Evolutionary conservation across 2,113 vertebrate genomes (phyloP).

Genomic region (Gadus chalcogrammus): DNA sequence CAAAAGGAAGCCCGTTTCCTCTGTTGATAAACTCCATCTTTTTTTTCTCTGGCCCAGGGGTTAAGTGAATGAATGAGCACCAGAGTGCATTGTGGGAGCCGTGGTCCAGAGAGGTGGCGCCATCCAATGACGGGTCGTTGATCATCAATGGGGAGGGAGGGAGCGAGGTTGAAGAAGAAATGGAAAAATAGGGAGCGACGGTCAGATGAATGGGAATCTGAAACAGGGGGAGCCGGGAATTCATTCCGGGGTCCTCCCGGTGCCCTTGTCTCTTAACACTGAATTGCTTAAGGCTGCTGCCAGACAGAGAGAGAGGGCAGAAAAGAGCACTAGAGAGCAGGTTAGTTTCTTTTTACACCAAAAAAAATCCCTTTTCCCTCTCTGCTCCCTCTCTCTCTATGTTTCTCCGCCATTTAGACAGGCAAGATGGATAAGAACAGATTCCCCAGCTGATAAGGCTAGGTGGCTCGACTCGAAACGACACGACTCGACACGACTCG

Average conservation of each 20-base stretch:
- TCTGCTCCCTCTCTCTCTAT: neutral
- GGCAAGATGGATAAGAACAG: too few species aligned
- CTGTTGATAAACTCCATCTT: neutral
- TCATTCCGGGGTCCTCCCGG: neutral
- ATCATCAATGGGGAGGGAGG: neutral
- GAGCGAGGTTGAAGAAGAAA: neutral
- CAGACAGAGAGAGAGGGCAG: too few species aligned
- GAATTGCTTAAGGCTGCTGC: neutral
- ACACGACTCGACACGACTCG: too few species aligned
- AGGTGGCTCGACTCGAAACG: too few species aligned
- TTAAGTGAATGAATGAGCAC: constrained; percentile 17
- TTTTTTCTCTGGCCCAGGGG: neutral
- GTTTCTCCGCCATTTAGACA: too few species aligned
- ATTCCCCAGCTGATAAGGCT: too few species aligned
- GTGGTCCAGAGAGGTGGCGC: neutral
- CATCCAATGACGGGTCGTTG: constrained; percentile 25
- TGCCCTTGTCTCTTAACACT: neutral
- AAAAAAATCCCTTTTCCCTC: neutral
- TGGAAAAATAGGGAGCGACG: neutral
- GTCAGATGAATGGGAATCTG: neutral
- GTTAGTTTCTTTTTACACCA: too few species aligned
- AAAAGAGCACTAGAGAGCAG: too few species aligned
- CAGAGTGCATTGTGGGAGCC: constrained; percentile 19
- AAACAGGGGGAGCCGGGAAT: neutral
- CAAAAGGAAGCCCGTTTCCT: too few species aligned